Evolutionary conservation across 2,113 vertebrate species (phyloP), one percentile per base, ranked within the genome.

Genomic region (Candoia aspera): DNA sequence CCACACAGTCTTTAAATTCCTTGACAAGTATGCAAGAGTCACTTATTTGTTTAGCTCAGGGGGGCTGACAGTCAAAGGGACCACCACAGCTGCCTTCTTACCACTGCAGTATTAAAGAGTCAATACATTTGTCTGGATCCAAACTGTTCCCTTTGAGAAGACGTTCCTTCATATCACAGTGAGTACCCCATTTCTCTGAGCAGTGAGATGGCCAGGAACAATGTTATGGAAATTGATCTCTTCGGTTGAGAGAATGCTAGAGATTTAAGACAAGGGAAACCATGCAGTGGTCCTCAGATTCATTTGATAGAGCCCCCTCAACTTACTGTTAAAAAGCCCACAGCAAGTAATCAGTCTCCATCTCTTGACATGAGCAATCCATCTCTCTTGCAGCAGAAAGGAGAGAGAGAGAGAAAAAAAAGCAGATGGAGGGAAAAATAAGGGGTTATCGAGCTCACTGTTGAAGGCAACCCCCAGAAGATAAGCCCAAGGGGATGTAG

Each of bases 1-100:
- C 84, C 87, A 85, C 87, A 87, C 90, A 62, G 91, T 87, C 64
- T 87, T 95, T 94, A 90, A 88, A 95, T 94, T 92, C 79, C 10
- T 55, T 8, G 79, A 4, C 21, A 0, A 4, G 1, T 0, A 85
- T 23, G 93, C 88, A 13, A 1, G 90, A 94, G 92, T 26, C 89
- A 58, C 73, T 93, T 90, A 89, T 91, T 79, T 84, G 59, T 54
- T 89, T 85, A 5, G 88, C 84, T 57, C 42, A 54, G 4, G 24
- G 86, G 86, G 46, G 89, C 53, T 64, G 26, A 93, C 90, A 93
- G 86, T 93, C 92, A 94, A 94, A 93, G 2, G 42, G 53, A 90
- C 23, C 86, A 0, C 17, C 1, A 1, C 64, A 19, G n/a, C 57
- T 68, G 2, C 59, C 54, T 29, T 12, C 53, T n/a, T 8, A 9